phyloP scores from a whole-genome alignment of 2,888 invertebrate species.

The Dryobotodes eremita region DNA sequence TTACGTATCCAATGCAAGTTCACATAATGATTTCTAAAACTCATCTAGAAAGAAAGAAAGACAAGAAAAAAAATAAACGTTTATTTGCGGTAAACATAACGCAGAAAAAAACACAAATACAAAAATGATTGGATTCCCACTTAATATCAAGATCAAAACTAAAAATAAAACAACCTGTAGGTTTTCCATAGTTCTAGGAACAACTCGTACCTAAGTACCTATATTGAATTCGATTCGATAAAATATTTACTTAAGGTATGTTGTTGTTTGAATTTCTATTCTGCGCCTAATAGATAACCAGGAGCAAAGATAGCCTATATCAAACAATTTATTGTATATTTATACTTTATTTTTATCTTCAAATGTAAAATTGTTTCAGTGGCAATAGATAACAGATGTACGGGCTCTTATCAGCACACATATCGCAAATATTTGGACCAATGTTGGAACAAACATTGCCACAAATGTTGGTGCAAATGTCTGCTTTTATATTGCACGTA shows the following conservation, averaged over 20 bases:
- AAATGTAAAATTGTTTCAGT: constrained; percentile 77
- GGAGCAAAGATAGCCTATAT: constrained; percentile 46
- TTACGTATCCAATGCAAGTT: not conserved
- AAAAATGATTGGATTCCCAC: not conserved
- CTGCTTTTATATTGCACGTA: not conserved
- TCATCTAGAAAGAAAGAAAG: too few relatives aligned
- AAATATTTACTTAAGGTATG: not conserved
- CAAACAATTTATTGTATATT: constrained; percentile 60
- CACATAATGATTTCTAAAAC: not conserved
- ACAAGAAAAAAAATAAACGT: too few relatives aligned
- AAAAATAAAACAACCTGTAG: not conserved
- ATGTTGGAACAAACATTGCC: constrained; percentile 46
- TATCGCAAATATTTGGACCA: constrained; percentile 61
- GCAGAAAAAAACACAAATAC: too few relatives aligned
- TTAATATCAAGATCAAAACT: not conserved
- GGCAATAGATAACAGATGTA: constrained; percentile 76
- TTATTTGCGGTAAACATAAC: too few relatives aligned
- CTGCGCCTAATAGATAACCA: constrained; percentile 39
- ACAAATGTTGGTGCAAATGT: constrained; percentile 22
- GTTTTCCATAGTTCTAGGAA: not conserved
- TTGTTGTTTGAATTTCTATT: constrained; percentile 50
- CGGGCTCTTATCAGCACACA: constrained; percentile 72
- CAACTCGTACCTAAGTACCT: not conserved
- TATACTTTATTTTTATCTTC: constrained; percentile 71
- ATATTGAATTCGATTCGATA: constrained; percentile 11